Percentiles rank a stretch among this genome's conserved stretches.
Conservation (phyloP, 2,797 vertebrate genomes). For the Helostoma temminkii region DNA sequence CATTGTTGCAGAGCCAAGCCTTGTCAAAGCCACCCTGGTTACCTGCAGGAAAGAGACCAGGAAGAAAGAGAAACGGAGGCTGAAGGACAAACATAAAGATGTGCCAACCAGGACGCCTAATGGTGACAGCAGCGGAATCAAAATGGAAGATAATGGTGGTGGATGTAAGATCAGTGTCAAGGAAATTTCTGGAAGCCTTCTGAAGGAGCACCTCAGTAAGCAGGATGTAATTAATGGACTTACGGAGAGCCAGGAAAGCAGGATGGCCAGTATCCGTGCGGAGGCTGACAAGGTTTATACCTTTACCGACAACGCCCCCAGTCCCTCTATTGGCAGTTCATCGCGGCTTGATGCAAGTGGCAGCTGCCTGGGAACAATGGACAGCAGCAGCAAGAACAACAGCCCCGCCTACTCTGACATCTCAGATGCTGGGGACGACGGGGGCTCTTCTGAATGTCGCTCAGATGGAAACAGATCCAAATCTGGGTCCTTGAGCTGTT, state of each 20-base stretch:
- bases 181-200: slow-evolving; percentile 92
- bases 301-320: slow-evolving; percentile 98
- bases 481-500: slow-evolving; percentile 81
- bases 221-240: slow-evolving; percentile 91
- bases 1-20: slow-evolving; percentile 91
- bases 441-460: slow-evolving; percentile 91
- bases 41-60: slow-evolving; percentile 94
- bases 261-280: slow-evolving; percentile 98
- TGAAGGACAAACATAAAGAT: slow-evolving; percentile 96
- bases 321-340: slow-evolving; percentile 95
- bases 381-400: slow-evolving; percentile 90
- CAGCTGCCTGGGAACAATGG: slow-evolving; percentile 87
- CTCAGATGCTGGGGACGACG: slow-evolving; percentile 95
- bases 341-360: slow-evolving; percentile 88
- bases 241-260: slow-evolving; percentile 93
- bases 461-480: slow-evolving; percentile 91
- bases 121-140: slow-evolving; percentile 82
- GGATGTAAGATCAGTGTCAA: slow-evolving; percentile 82
- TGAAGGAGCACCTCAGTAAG: slow-evolving; percentile 97
- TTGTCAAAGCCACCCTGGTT: slow-evolving; percentile 90
- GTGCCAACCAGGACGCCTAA: slow-evolving; percentile 82
- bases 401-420: slow-evolving; percentile 98
- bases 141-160: slow-evolving; percentile 65
- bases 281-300: slow-evolving; percentile 99
- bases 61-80: slow-evolving; percentile 95